Evolutionary conservation across 2,113 vertebrate species (phyloP), one percentile per base, ranked within the genome.

Genomic region (Crotalus helleri): DNA sequence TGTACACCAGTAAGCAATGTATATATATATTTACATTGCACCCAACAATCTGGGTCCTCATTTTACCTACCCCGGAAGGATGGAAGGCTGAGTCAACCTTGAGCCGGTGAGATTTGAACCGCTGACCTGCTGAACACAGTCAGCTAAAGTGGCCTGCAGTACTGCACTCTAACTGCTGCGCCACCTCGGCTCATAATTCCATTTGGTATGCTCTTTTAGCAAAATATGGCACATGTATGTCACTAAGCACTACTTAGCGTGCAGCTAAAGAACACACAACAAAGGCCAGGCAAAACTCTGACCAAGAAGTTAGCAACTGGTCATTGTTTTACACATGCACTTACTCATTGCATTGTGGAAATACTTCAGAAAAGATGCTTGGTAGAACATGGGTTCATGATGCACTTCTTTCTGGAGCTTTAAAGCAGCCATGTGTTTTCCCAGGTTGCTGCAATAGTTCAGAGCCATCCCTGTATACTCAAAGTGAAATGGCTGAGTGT

Each of bases 171-270:
- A 39, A 39, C 39, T 39, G 39, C 39, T 39, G 39, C 39, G 39
- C 39, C 39, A 39, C 39, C 39, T 39, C 39, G 39, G 39, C 39
- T 39, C 39, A 39, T 39, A 10, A 0, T 69, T 93, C 87, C 13
- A 26, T 39, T 19, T 92, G 61, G 13, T 15, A 93, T 94, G 54
- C 86, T 95, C 69, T 94, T 39, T 91, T 64, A 93, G 93, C 93
- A 44, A 95, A 96, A 91, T 94, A 85, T 94, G 24, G 93, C 91
- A 23, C 89, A 91, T 88, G 89, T 33, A 91, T 17, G 89, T 96
- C 69, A 64, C 93, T 95, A 19, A 96, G 74, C 89, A 91, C 94
- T 96, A 94, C 39, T 86, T 69, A 87, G n/a, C 85, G 39, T 92
- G 17, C 64, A 92, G 85, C 11, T 49, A 85, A 51, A 15, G 53